Percentiles rank a stretch among this genome's conserved stretches.
phyloP scores from a whole-genome alignment of 30 jellyfish, hydroid and myxozoan species.

The Morbakka virulenta region DNA sequence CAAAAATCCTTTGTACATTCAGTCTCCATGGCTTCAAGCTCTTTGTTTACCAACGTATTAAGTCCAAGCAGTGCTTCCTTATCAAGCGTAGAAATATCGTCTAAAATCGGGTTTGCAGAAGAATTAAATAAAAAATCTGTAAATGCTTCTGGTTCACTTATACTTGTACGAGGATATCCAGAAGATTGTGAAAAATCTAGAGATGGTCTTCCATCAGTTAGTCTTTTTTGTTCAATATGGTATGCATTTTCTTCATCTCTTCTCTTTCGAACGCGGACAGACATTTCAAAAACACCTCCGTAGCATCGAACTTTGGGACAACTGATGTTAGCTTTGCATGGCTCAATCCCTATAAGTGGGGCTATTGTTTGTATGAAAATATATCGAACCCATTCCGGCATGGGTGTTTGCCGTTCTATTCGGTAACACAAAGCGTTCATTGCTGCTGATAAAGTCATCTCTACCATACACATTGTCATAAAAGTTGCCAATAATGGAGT shows the following conservation, averaged over 20 bases:
- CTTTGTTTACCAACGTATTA: slow-evolving; percentile 27
- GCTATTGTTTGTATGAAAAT: slow-evolving; percentile 33
- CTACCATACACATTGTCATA: slow-evolving; percentile 65
- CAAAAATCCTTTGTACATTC: slow-evolving; percentile 47
- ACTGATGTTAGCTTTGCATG: neutral
- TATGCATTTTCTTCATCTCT: neutral
- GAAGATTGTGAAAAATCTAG: slow-evolving; percentile 37
- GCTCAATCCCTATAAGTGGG: slow-evolving; percentile 17
- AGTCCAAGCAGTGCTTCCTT: slow-evolving; percentile 36
- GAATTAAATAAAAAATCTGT: slow-evolving; percentile 35
- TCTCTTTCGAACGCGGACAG: neutral
- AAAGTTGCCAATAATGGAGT: slow-evolving; percentile 58
- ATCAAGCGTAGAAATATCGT: slow-evolving; percentile 14
- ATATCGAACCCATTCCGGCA: slow-evolving; percentile 31
- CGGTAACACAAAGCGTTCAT: slow-evolving; percentile 45
- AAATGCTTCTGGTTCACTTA: slow-evolving; percentile 32
- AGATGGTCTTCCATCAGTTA: neutral
- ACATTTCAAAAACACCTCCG: neutral
- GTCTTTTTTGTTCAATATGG: neutral
- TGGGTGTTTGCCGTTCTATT: slow-evolving; percentile 5
- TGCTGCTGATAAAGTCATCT: slow-evolving; percentile 19
- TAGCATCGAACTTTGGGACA: neutral
- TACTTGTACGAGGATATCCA: slow-evolving; percentile 66
- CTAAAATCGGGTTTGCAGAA: neutral
- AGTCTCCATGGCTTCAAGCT: slow-evolving; percentile 10